These are phyloP conservation scores for Colletes latitarsis DNA, from an alignment of 1,140 invertebrate genomes.

Conservation along the genomic window DNA sequence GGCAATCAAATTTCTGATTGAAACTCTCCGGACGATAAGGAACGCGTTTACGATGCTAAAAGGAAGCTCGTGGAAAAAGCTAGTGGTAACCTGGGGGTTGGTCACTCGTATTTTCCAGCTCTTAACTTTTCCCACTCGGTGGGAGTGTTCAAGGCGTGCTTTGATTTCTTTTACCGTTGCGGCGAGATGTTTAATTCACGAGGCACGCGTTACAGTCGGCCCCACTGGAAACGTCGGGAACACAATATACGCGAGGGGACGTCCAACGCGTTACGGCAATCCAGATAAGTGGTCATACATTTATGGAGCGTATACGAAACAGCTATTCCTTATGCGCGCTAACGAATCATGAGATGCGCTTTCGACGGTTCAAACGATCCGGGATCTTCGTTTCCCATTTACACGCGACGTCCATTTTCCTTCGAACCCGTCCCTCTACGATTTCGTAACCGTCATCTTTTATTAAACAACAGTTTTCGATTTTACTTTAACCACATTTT, in stretches of 20 bases:
- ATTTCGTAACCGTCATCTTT: background rate
- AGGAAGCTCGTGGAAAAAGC: too few species aligned
- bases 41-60: constrained; percentile 4
- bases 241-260: constrained; percentile 66
- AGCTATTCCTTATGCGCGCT: constrained; percentile 28
- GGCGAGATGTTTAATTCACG: constrained; percentile 79
- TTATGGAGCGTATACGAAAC: constrained; percentile 73
- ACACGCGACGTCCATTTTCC: too few species aligned
- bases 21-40: constrained; percentile 28
- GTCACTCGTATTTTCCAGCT: constrained; percentile 67
- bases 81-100: background rate
- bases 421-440: background rate
- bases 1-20: background rate
- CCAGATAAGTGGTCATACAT: constrained; percentile 81
- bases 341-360: constrained; percentile 57
- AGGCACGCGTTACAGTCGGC: constrained; percentile 61
- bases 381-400: background rate
- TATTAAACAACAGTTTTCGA: too few species aligned
- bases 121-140: constrained; percentile 67
- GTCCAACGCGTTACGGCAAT: constrained; percentile 75
- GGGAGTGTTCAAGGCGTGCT: too few species aligned
- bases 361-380: constrained; percentile 14
- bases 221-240: constrained; percentile 56
- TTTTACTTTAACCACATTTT: too few species aligned
- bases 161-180: constrained; percentile 32